Evolutionary conservation across 2,113 vertebrate genomes (phyloP), one percentile per base, ranked within the genome.

Genomic region (Meleagris gallopavo): DNA sequence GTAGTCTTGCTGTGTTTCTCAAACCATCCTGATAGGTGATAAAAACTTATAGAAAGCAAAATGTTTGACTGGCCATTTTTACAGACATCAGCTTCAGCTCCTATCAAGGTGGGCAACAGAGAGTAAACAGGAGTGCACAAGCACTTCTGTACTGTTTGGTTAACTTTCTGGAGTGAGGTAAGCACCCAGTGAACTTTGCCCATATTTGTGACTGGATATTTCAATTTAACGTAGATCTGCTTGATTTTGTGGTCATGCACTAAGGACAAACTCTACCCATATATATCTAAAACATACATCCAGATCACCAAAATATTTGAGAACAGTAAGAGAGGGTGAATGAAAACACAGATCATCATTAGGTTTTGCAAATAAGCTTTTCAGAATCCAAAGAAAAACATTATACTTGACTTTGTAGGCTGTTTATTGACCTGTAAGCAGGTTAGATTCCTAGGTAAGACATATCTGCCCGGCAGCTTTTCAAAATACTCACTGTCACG

Each of bases 101-200:
- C 2, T 46, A 73, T 67, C 36, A 88, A 82, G 79, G 73, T 32
- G 60, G 71, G 38, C 83, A 89, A 40, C 87, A 85, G 79, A 74
- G 46, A 77, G 75, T 27, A 73, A 76, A 54, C 13, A 67, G 48
- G 55, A 27, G 43, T 29, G 55, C 81, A 29, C 22, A 24, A 38
- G 52, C 22, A n/a, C 70, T 71, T 69, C 38, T 9, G 25, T 83
- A 67, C 50, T 76, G 25, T 81, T 83, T 85, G 69, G 34, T 64
- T 36, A 40, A 14, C 9, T 82, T 90, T 82, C 13, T 41, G 83
- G 69, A 61, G 58, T 71, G 88, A 89, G 6, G 6, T 40, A 32
- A 66, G 80, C 73, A 20, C 48, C 45, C 76, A 45, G n/a, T 50
- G 95, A 88, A 96, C 95, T 96, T 96, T 93, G 93, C 41, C 82